Evolutionary conservation across 2,797 vertebrate species (phyloP).

Genomic region (Cuniculus paca): DNA sequence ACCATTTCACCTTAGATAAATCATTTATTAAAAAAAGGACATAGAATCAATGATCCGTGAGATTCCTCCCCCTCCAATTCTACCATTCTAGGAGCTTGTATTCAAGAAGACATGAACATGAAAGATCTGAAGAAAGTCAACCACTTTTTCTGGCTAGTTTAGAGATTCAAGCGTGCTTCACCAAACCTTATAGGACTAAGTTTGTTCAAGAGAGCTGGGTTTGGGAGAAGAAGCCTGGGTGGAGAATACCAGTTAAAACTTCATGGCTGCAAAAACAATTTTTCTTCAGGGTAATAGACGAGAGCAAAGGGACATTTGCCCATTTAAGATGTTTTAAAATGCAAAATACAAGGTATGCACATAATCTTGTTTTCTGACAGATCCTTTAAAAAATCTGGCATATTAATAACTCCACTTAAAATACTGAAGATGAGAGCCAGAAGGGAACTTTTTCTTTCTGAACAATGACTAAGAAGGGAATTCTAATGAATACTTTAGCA

Average conservation of each 20-base stretch:
- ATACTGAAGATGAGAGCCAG: slow-evolving; percentile 84
- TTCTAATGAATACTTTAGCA: slow-evolving; percentile 89
- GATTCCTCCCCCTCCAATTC: neutral
- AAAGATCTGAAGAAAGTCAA: slow-evolving; percentile 28
- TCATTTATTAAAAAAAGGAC: slow-evolving; percentile 28
- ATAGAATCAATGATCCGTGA: neutral
- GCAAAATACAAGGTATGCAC: slow-evolving; percentile 78
- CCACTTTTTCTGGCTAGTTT: slow-evolving; percentile 49
- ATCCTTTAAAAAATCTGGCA: slow-evolving; percentile 85
- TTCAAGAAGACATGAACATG: neutral
- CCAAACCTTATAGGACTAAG: slow-evolving; percentile 53
- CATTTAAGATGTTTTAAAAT: slow-evolving; percentile 71
- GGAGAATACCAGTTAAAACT: slow-evolving; percentile 43
- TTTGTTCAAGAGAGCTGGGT: slow-evolving; percentile 19
- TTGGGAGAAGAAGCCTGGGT: slow-evolving; percentile 37
- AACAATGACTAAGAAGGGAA: slow-evolving; percentile 87
- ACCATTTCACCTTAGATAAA: slow-evolving; percentile 23
- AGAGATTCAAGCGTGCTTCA: slow-evolving; percentile 7
- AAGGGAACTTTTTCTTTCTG: slow-evolving; percentile 86
- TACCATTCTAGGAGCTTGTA: neutral
- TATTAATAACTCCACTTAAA: slow-evolving; percentile 81
- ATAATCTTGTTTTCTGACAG: slow-evolving; percentile 81
- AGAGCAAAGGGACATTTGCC: slow-evolving; percentile 69
- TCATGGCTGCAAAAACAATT: slow-evolving; percentile 66
- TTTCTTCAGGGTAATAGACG: slow-evolving; percentile 62